phyloP scores from a whole-genome alignment of 2,797 vertebrate species.

The Arctocebus calabarensis region DNA sequence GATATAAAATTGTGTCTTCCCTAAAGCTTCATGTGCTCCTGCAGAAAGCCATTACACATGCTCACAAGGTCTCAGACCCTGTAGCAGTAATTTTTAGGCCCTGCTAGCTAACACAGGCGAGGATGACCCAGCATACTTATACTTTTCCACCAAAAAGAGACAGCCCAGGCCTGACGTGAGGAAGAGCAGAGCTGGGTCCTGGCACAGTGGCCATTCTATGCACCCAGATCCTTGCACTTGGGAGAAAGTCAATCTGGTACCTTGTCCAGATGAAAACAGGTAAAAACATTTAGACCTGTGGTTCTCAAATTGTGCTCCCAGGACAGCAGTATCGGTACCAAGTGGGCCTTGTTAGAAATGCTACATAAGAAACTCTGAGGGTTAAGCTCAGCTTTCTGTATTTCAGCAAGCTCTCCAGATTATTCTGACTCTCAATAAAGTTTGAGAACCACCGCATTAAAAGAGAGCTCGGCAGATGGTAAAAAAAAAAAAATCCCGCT shows the following conservation, averaged over 20 bases:
- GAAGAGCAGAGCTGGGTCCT: not conserved
- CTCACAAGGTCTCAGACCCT: not conserved
- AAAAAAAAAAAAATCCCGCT: not conserved
- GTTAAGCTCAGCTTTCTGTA: not conserved
- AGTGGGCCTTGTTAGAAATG: not conserved
- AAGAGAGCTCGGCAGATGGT: not conserved
- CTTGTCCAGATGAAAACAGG: not conserved
- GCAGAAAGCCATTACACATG: not conserved
- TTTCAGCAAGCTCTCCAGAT: not conserved
- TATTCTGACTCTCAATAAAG: not conserved
- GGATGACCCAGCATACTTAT: fast-evolving
- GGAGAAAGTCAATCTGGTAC: not conserved
- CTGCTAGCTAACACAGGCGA: not conserved
- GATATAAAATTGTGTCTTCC: not conserved
- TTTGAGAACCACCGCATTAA: not conserved
- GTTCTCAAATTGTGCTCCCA: not conserved
- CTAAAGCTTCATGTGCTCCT: not conserved
- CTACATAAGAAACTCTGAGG: not conserved
- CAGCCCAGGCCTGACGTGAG: fast-evolving
- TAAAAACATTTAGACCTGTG: not conserved
- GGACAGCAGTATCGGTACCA: not conserved
- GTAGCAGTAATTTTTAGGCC: not conserved
- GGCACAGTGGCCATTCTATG: not conserved
- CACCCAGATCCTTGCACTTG: not conserved
- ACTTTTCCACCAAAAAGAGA: not conserved